These are phyloP conservation scores for Acarapis woodi DNA, from an alignment of 1,140 invertebrate species.

Conservation along the genomic window DNA sequence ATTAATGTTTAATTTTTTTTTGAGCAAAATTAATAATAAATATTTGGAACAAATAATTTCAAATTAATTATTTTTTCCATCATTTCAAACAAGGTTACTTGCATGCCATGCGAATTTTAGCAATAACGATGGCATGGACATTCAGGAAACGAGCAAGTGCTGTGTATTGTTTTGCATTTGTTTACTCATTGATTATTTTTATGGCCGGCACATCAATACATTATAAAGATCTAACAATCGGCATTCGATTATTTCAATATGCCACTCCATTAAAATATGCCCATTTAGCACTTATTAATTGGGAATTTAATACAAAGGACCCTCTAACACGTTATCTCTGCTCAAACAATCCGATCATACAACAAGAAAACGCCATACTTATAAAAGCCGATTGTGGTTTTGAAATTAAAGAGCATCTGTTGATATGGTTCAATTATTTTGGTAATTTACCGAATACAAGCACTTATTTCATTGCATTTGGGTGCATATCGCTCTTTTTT, in stretches of 20 bases:
- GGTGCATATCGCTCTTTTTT: slow-evolving; percentile 3
- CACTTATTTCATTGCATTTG: slow-evolving; percentile 5
- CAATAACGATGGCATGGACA: slow-evolving; percentile 33
- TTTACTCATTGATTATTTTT: slow-evolving; percentile 29
- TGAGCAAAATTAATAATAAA: too few relatives aligned
- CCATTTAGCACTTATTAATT: slow-evolving; percentile 25
- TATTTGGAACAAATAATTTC: too few relatives aligned
- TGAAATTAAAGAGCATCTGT: slow-evolving; percentile 11
- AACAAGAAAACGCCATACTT: slow-evolving; percentile 14
- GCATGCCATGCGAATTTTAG: slow-evolving; percentile 33
- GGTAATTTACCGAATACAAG: background rate
- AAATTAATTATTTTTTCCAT: too few relatives aligned
- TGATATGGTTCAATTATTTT: slow-evolving; percentile 11
- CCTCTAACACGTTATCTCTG: slow-evolving; percentile 7
- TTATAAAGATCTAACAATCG: slow-evolving; percentile 31
- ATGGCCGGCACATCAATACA: slow-evolving; percentile 40
- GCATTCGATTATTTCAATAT: slow-evolving; percentile 31
- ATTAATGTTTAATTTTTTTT: too few relatives aligned
- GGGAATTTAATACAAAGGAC: slow-evolving; percentile 13
- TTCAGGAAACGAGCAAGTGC: slow-evolving; percentile 15
- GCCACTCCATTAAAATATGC: slow-evolving; percentile 43
- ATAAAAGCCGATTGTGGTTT: slow-evolving; percentile 16
- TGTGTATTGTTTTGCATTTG: slow-evolving; percentile 18
- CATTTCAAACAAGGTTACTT: too few relatives aligned
- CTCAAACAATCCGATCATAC: slow-evolving; percentile 11